A percentile compares a stretch with the other conserved stretches of the same genome.
Conservation (phyloP, 2,797 vertebrate genomes). For the Xiphophorus birchmanni region DNA sequence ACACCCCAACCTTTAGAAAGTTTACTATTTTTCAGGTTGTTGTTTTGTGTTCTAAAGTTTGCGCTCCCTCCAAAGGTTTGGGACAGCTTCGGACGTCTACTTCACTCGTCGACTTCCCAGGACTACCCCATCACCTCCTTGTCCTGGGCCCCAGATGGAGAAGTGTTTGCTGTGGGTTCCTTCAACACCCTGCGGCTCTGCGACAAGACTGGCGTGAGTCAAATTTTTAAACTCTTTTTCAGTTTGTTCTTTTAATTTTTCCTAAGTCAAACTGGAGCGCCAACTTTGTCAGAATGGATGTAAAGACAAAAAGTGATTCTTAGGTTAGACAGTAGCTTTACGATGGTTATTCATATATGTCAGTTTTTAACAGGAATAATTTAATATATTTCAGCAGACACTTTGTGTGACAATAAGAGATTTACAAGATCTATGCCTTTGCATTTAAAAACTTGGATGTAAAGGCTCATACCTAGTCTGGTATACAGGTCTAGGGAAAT, state of each 20-base stretch:
- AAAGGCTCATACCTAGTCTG: neutral
- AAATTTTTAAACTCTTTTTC: neutral
- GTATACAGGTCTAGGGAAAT: neutral
- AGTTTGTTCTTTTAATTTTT: neutral
- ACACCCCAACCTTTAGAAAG: neutral
- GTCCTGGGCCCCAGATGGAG: slow-evolving; percentile 93
- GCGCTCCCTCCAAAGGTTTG: slow-evolving; percentile 84
- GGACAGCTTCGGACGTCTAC: slow-evolving; percentile 90
- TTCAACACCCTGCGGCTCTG: slow-evolving; percentile 94
- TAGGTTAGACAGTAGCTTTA: neutral
- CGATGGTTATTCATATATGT: neutral
- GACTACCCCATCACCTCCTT: slow-evolving; percentile 92
- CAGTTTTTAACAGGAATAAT: neutral
- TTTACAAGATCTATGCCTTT: neutral
- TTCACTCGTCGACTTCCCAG: slow-evolving; percentile 87
- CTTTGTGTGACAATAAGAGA: neutral
- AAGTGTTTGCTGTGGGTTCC: slow-evolving; percentile 93
- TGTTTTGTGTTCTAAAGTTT: slow-evolving; percentile 9
- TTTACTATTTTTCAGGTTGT: neutral
- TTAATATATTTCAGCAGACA: neutral
- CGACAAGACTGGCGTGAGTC: slow-evolving; percentile 95
- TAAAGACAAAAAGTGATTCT: neutral
- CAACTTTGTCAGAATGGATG: neutral
- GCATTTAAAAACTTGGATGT: neutral
- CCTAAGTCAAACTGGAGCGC: neutral